These are phyloP conservation scores for Scaptomyza caliginosa DNA, from an alignment of 2,888 invertebrate genomes.

Conservation along the genomic window DNA sequence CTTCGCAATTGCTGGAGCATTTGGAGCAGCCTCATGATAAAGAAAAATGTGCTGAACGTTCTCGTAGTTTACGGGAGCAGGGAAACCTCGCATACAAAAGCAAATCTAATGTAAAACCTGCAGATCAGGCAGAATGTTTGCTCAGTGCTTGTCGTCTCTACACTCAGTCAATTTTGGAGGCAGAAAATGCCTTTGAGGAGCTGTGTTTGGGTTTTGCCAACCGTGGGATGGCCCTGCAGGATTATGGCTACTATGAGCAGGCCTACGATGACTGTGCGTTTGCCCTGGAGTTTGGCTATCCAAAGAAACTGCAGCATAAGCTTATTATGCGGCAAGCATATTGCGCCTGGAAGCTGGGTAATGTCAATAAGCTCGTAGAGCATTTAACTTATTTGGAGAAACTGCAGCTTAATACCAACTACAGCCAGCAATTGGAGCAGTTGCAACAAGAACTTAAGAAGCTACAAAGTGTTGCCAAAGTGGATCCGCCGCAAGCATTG, in stretches of 20 bases:
- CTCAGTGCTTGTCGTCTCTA: conserved; percentile 72
- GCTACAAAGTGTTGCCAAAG: not conserved
- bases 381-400: conserved; percentile 49
- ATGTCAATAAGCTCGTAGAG: conserved; percentile 28
- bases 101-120: conserved; percentile 1
- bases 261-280: conserved; percentile 81
- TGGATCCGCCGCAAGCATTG: not conserved
- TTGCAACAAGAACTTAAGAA: conserved; percentile 27
- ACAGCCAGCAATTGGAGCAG: conserved; percentile 46
- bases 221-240: conserved; percentile 79
- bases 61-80: conserved; percentile 61
- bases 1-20: conserved; percentile 42
- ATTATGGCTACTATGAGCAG: conserved; percentile 76
- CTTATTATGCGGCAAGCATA: conserved; percentile 69
- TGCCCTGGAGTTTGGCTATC: conserved; percentile 75
- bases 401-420: conserved; percentile 52
- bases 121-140: conserved; percentile 30
- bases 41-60: conserved; percentile 25
- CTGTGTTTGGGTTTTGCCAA: conserved; percentile 80
- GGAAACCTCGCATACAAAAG: conserved; percentile 70
- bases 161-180: conserved; percentile 77
- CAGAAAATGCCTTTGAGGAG: conserved; percentile 58
- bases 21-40: conserved; percentile 26
- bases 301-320: conserved; percentile 66
- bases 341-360: conserved; percentile 65